Percentiles rank a stretch among this genome's conserved stretches.
These are phyloP conservation scores for Ranitomeya imitator DNA, from an alignment of 2,113 vertebrate species.

Conservation along the genomic window DNA sequence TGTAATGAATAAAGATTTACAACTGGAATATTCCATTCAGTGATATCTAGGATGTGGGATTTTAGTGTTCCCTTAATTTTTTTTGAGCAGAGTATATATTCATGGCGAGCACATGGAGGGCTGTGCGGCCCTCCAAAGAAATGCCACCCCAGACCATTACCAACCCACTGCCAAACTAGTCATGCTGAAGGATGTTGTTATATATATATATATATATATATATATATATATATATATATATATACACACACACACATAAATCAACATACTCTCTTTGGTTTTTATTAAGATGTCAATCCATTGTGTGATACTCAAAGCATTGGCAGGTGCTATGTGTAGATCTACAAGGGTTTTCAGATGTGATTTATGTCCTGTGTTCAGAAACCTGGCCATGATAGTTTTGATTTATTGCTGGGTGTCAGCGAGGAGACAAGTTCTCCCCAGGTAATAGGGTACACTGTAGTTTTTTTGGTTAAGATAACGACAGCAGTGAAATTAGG, in stretches of 20 bases:
- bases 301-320: background rate
- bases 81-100: too few species aligned
- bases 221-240: too few species aligned
- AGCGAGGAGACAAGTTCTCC: constrained; percentile 29
- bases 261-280: background rate
- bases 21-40: too few species aligned
- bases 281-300: constrained; percentile 23
- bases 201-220: too few species aligned
- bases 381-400: constrained; percentile 31
- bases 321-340: constrained; percentile 18
- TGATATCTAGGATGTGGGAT: too few species aligned
- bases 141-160: too few species aligned
- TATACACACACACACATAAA: background rate
- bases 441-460: constrained; percentile 14
- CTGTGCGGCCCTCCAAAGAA: too few species aligned
- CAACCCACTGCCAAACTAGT: too few species aligned
- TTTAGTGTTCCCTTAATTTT: too few species aligned
- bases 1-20: too few species aligned
- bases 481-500: background rate
- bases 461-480: constrained; percentile 10
- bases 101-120: too few species aligned
- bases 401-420: constrained; percentile 45
- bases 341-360: constrained; percentile 35
- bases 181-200: too few species aligned
- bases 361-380: constrained; percentile 43